These are phyloP conservation scores for Ricordea florida DNA, from an alignment of 92 coral and sea anemone species.

Conservation along the genomic window DNA sequence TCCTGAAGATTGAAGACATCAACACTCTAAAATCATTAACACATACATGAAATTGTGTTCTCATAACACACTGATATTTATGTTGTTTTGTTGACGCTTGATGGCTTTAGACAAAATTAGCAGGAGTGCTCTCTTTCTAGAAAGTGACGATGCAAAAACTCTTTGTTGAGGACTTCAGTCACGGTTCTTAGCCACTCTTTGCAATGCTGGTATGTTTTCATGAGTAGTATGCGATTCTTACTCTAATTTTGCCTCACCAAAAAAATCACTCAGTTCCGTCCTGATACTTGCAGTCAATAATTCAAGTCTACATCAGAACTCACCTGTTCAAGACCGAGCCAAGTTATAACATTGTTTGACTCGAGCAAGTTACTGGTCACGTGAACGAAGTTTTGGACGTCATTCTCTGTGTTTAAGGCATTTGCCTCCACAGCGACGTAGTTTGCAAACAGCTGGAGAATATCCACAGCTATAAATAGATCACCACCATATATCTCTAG, in stretches of 20 bases:
- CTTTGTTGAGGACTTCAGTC: too few relatives aligned
- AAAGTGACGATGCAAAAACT: too few relatives aligned
- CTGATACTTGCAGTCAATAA: too few relatives aligned
- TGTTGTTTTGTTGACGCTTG: too few relatives aligned
- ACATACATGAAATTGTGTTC: background rate
- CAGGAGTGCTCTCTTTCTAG: too few relatives aligned
- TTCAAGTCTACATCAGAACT: background rate
- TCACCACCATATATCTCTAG: slow-evolving; percentile 59
- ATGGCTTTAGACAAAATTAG: too few relatives aligned
- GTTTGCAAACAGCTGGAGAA: slow-evolving; percentile 46
- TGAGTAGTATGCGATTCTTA: too few relatives aligned
- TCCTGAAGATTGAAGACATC: background rate
- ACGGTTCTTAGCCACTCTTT: too few relatives aligned
- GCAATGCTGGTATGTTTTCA: too few relatives aligned
- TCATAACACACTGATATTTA: too few relatives aligned
- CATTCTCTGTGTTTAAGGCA: slow-evolving; percentile 16
- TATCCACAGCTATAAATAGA: slow-evolving; percentile 39
- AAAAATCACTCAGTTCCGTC: too few relatives aligned
- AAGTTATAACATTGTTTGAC: slow-evolving; percentile 26
- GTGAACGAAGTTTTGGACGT: slow-evolving; percentile 48
- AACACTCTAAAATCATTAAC: background rate
- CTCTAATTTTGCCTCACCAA: too few relatives aligned
- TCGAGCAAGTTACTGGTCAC: slow-evolving; percentile 69
- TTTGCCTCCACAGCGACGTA: slow-evolving; percentile 33
- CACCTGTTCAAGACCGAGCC: slow-evolving; percentile 55